Evolutionary conservation across 2,888 invertebrate species (phyloP), one percentile per base, ranked within the genome.

Genomic region (Mactromeris polynyma): DNA sequence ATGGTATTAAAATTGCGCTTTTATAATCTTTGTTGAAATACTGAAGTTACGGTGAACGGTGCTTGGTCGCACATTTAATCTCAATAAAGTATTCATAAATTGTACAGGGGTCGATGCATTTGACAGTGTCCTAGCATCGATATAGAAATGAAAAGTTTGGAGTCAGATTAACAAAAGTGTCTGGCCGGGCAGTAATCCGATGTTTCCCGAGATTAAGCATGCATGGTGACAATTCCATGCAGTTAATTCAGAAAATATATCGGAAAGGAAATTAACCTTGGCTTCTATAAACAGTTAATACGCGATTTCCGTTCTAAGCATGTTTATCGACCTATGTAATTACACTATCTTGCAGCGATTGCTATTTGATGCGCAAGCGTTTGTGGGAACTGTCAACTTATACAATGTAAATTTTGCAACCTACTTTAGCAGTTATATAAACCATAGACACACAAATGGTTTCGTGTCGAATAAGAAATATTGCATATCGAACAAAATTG

Each of bases 11-110:
- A 81, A 87, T 85, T 88, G 85, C 87, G 88, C 82, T 83, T 89
- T 90, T 90, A 90, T 90, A 87, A 90, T 89, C 88, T 84, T 73
- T 83, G 89, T 85, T 85, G 90, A 91, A 90, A 87, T 87, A 85
- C 78, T 81, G 85, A 64, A 79, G 58, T 73, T 36, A 78, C 33
- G 46, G 40, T 40, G 69, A 31, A 38, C 79, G 58, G 73, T 0
- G 31, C 33, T 69, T 36, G 36, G 77, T 81, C 78, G 58, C 58
- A 88, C 90, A 89, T 90, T 87, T 88, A 91, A 82, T 83, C 86
- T 64, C 89, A 83, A 83, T 89, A 73, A 85, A 85, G 85, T 51
- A 89, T 90, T 87, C 89, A 91, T 91, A 91, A 91, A 91, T 89
- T 90, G 89, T 89, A 87, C 80, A 87, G 89, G 89, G 90, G 90